A percentile compares a stretch with the other conserved stretches of the same genome.
Evolutionary conservation across 2,888 invertebrate species (phyloP).

Genomic region (Heteropelma amictum): DNA sequence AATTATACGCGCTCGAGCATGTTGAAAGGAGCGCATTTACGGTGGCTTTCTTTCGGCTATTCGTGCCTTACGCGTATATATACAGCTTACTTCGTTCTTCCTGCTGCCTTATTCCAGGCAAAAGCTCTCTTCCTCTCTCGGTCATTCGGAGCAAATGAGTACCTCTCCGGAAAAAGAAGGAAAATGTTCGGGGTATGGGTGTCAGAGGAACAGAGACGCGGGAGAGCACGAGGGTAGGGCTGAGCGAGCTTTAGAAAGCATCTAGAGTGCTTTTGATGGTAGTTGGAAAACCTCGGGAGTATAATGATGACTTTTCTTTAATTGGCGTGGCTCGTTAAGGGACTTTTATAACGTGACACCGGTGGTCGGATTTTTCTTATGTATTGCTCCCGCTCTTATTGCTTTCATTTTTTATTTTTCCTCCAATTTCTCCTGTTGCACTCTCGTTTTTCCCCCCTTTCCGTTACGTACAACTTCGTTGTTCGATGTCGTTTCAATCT

Average conservation of each 20-base stretch:
- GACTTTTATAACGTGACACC: constrained; percentile 49
- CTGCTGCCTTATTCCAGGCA: background rate
- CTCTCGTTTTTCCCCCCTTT: no score
- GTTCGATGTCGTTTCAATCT: constrained; percentile 24
- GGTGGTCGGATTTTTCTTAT: constrained; percentile 43
- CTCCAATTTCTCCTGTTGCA: constrained; percentile 12
- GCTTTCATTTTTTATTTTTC: background rate
- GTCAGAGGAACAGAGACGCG: background rate
- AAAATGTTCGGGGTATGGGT: background rate
- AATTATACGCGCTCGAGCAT: constrained; percentile 56
- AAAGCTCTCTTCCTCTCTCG: constrained; percentile 13
- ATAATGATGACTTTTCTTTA: constrained; percentile 57
- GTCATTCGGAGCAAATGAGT: constrained; percentile 51
- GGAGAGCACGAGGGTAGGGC: constrained; percentile 25
- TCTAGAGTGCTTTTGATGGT: constrained; percentile 36
- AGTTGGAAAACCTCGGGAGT: constrained; percentile 41
- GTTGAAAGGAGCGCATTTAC: constrained; percentile 51
- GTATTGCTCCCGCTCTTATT: background rate
- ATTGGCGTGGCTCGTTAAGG: constrained; percentile 55
- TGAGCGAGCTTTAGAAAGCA: constrained; percentile 48
- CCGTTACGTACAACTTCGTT: constrained; percentile 16
- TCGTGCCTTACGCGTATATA: background rate
- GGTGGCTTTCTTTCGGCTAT: constrained; percentile 40
- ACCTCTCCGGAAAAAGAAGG: constrained; percentile 19
- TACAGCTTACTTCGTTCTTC: constrained; percentile 17